Evolutionary conservation across 2,888 invertebrate genomes (phyloP).

Genomic region (Lepidonotus clava): DNA sequence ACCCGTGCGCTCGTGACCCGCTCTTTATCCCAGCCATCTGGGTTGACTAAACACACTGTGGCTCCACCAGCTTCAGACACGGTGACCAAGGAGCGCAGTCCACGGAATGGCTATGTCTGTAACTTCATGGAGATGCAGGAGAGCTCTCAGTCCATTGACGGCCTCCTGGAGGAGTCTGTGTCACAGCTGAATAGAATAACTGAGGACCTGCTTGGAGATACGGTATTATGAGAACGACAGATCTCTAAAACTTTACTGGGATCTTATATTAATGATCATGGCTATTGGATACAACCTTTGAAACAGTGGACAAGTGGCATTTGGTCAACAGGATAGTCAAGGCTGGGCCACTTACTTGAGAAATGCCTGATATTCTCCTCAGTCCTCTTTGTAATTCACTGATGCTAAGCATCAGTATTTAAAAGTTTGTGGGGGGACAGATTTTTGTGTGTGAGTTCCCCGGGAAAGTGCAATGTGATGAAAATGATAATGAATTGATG

Average conservation of each 20-base stretch:
- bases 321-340: no score
- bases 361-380: no score
- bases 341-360: no score
- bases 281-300: no score
- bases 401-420: neutral
- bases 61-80: neutral
- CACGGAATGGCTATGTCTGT: conserved; percentile 1
- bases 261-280: no score
- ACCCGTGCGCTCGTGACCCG: conserved; percentile 16
- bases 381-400: no score
- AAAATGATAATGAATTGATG: neutral
- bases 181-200: conserved; percentile 32
- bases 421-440: neutral
- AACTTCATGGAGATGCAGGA: conserved; percentile 10
- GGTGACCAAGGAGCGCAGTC: neutral
- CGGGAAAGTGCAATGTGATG: conserved; percentile 6
- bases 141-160: conserved; percentile 34
- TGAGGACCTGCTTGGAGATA: conserved; percentile 29
- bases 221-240: conserved; percentile 40
- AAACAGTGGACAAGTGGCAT: no score
- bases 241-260: no score
- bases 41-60: neutral
- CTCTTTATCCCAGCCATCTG: conserved; percentile 7
- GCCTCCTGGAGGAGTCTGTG: conserved; percentile 36
- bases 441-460: no score